Evolutionary conservation across 2,888 invertebrate species (phyloP).

Genomic region (Sphaerolaimus hirsutus): DNA sequence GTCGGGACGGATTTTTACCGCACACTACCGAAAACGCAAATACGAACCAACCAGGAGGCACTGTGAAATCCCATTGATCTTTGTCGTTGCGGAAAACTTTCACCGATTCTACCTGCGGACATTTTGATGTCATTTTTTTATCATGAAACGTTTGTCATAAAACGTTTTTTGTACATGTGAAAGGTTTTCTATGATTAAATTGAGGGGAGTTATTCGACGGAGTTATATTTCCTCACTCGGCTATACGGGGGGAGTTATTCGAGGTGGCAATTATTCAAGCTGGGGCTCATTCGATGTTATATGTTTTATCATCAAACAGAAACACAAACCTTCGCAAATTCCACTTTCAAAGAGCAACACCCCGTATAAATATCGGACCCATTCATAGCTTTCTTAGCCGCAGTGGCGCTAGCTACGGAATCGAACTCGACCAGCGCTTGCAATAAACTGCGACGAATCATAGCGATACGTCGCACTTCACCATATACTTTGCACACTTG

Average conservation of each 20-base stretch:
- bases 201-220: no score
- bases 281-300: no score
- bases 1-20: no score
- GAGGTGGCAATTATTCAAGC: no score
- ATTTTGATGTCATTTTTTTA: no score
- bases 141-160: no score
- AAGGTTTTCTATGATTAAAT: no score
- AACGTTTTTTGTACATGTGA: no score
- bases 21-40: no score
- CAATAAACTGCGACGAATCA: conserved; percentile 27
- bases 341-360: conserved; percentile 94
- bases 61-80: conserved; percentile 20
- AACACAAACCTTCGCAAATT: conserved; percentile 75
- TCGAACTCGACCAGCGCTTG: conserved; percentile 42
- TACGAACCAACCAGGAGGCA: neutral
- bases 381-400: conserved; percentile 78
- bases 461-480: conserved; percentile 81
- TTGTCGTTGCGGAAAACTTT: conserved; percentile 16
- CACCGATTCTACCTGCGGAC: conserved; percentile 17
- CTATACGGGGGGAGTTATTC: no score
- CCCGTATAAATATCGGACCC: conserved; percentile 98
- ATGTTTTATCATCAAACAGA: no score
- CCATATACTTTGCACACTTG: conserved; percentile 85
- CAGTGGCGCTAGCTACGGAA: conserved; percentile 56
- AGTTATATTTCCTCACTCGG: no score